Percentiles rank a stretch among this genome's conserved stretches.
These are phyloP conservation scores for Eurystomus gularis DNA, from an alignment of 2,113 vertebrate genomes.

Conservation along the genomic window DNA sequence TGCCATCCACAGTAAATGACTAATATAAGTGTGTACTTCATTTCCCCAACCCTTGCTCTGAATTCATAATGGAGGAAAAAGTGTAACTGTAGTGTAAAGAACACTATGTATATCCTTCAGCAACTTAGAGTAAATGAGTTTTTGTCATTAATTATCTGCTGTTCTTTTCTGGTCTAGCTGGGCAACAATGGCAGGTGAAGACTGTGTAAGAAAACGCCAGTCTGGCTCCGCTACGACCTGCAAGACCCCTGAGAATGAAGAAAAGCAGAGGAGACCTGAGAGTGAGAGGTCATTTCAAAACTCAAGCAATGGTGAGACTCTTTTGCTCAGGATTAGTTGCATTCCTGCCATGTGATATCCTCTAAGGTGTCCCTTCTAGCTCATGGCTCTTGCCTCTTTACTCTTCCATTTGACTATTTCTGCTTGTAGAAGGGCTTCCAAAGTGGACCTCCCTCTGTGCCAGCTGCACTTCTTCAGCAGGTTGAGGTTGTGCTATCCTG, in stretches of 20 bases:
- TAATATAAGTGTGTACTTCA: not conserved
- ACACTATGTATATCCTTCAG: not conserved
- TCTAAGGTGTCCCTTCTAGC: not conserved
- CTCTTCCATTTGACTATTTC: not conserved
- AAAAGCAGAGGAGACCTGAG: conserved; percentile 31
- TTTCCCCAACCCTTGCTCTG: not conserved
- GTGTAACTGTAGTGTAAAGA: not conserved
- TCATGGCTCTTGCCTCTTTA: not conserved
- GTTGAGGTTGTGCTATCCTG: not conserved
- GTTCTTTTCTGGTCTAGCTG: not conserved
- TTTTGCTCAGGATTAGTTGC: not conserved
- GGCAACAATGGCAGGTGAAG: conserved; percentile 65
- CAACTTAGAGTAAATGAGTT: not conserved
- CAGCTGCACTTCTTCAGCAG: not conserved
- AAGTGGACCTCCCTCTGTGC: not conserved
- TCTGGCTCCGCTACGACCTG: not conserved
- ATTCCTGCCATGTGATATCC: not conserved
- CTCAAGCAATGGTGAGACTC: conserved; percentile 68
- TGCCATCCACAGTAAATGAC: not conserved
- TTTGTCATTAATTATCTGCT: not conserved
- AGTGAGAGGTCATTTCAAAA: not conserved
- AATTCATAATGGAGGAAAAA: not conserved
- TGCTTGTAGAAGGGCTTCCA: not conserved
- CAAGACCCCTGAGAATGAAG: conserved; percentile 36
- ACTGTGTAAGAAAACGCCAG: conserved; percentile 69